These are phyloP conservation scores for Agelastica alni DNA, from an alignment of 2,888 invertebrate genomes.

Conservation along the genomic window DNA sequence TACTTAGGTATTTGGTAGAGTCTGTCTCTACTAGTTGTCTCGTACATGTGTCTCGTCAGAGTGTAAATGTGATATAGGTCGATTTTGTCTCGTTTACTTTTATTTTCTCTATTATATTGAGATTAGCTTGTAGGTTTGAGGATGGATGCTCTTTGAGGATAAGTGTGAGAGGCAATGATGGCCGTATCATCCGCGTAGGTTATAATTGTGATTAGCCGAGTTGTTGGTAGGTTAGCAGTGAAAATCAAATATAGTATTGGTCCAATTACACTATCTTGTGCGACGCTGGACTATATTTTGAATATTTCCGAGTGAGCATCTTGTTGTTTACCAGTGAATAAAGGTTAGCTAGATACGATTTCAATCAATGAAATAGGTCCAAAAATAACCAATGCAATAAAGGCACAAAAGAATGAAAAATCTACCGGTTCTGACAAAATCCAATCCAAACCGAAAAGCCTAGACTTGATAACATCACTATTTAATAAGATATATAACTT, in stretches of 20 bases:
- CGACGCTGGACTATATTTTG: background rate
- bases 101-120: background rate
- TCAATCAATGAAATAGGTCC: no score
- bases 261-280: slow-evolving; percentile 1
- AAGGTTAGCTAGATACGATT: background rate
- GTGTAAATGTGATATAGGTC: background rate
- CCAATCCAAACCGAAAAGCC: no score
- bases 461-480: no score
- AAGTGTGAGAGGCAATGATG: background rate
- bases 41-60: background rate
- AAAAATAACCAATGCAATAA: no score
- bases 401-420: no score
- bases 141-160: no score
- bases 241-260: background rate
- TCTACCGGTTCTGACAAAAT: no score
- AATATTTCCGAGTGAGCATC: background rate
- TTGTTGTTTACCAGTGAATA: background rate
- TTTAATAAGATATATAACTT: no score
- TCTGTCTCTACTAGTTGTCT: background rate
- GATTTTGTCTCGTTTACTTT: background rate
- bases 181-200: background rate
- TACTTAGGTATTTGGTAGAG: background rate
- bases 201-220: background rate
- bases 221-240: slow-evolving; percentile 2
- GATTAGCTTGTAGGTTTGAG: background rate